These are phyloP conservation scores for Melinopterus prodromus DNA, from an alignment of 2,888 invertebrate genomes.

Conservation along the genomic window DNA sequence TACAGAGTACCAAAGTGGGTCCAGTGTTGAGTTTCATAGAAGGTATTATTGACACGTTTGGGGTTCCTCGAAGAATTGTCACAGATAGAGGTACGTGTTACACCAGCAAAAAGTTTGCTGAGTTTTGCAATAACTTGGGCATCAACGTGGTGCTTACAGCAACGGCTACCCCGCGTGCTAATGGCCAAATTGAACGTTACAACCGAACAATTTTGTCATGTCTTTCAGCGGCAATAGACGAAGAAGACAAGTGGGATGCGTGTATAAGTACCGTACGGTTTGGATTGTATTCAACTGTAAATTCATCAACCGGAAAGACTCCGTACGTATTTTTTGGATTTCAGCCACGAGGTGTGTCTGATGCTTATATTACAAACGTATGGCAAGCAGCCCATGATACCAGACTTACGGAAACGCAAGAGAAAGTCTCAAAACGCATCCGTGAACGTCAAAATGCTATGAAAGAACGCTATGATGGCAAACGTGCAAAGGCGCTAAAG, in stretches of 20 bases:
- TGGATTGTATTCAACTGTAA: conserved; percentile 26
- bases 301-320: conserved; percentile 27
- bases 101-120: conserved; percentile 49
- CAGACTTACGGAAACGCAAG: not conserved
- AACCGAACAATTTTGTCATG: conserved; percentile 29
- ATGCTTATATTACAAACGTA: conserved; percentile 38
- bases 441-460: not conserved
- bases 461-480: conserved; percentile 13
- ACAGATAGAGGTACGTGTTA: conserved; percentile 50
- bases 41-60: conserved; percentile 41
- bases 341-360: conserved; percentile 40
- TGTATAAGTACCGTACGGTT: conserved; percentile 17
- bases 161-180: conserved; percentile 46
- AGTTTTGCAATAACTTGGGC: conserved; percentile 45
- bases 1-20: conserved; percentile 46
- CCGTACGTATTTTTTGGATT: conserved; percentile 43
- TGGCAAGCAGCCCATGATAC: not conserved
- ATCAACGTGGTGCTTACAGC: conserved; percentile 45
- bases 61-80: conserved; percentile 43
- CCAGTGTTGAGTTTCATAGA: conserved; percentile 45
- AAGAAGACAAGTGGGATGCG: conserved; percentile 24
- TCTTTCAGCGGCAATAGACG: conserved; percentile 13
- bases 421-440: conserved; percentile 8
- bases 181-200: conserved; percentile 28
- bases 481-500: conserved; percentile 6